Conservation (phyloP, 2,797 vertebrate species). For the Acipenser ruthenus region DNA sequence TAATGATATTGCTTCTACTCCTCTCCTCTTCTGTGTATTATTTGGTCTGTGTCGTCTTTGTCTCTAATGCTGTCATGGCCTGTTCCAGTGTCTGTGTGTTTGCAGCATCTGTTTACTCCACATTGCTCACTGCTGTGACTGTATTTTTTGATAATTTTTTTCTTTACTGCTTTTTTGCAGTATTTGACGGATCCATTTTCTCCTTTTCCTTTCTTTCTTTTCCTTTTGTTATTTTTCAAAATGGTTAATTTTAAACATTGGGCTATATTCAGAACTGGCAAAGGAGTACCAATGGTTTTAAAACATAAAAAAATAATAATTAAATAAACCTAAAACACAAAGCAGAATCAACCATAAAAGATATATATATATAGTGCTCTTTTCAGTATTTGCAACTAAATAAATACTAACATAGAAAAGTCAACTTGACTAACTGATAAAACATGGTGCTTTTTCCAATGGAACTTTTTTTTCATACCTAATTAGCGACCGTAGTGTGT, state of each 20-base stretch:
- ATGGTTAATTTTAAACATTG: slow-evolving; percentile 70
- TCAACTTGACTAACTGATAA: slow-evolving; percentile 23
- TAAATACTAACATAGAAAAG: slow-evolving; percentile 35
- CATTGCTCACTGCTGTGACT: slow-evolving; percentile 97
- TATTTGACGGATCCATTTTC: slow-evolving; percentile 76
- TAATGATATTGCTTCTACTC: slow-evolving; percentile 76
- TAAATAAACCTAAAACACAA: slow-evolving; percentile 11
- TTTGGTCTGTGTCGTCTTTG: slow-evolving; percentile 60
- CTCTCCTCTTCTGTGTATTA: slow-evolving; percentile 63
- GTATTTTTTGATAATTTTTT: slow-evolving; percentile 62
- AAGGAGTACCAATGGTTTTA: slow-evolving; percentile 58
- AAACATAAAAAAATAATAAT: slow-evolving; percentile 35
- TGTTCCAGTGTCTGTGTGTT: slow-evolving; percentile 58
- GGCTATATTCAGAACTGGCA: slow-evolving; percentile 73
- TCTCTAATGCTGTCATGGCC: slow-evolving; percentile 59
- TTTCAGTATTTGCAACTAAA: slow-evolving; percentile 53
- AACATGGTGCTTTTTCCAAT: slow-evolving; percentile 35
- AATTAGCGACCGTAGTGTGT: slow-evolving; percentile 67
- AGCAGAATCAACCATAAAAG: neutral
- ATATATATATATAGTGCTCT: slow-evolving; percentile 46
- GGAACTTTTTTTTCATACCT: slow-evolving; percentile 37
- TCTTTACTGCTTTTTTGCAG: slow-evolving; percentile 76
- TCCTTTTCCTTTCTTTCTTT: slow-evolving; percentile 58
- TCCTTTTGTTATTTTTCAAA: slow-evolving; percentile 39
- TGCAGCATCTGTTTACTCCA: slow-evolving; percentile 82